Conservation (phyloP, 1,140 invertebrate species). For the Drosophila eugracilis region DNA sequence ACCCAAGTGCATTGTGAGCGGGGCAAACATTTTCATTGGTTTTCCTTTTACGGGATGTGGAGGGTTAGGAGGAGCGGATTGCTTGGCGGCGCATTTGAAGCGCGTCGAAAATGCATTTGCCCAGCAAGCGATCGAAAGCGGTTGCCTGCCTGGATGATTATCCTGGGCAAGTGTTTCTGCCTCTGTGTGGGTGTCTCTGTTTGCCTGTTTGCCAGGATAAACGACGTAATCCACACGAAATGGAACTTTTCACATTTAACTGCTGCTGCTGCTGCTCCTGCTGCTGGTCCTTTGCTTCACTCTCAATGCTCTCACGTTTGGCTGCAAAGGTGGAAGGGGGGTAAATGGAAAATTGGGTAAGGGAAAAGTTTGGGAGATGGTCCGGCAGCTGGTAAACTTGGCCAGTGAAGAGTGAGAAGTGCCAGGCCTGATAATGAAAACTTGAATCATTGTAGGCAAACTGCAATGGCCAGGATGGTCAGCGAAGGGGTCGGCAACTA, state of each 20-base stretch:
- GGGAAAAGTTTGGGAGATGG: conserved; percentile 5
- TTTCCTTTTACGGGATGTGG: conserved; percentile 42
- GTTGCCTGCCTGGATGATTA: conserved; percentile 61
- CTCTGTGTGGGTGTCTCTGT: conserved; percentile 17
- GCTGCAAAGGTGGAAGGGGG: conserved; percentile 8
- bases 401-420: conserved; percentile 38
- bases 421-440: conserved; percentile 73
- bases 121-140: conserved; percentile 63
- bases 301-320: conserved; percentile 12
- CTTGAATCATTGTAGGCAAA: conserved; percentile 77
- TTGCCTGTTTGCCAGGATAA: conserved; percentile 78
- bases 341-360: conserved; percentile 13
- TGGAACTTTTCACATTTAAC: conserved; percentile 82
- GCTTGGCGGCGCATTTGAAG: conserved; percentile 64
- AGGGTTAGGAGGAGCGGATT: conserved; percentile 5
- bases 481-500: neutral
- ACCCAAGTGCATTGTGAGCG: conserved; percentile 36
- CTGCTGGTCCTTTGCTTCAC: too few species aligned
- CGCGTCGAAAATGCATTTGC: conserved; percentile 80
- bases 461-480: conserved; percentile 41
- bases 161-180: conserved; percentile 30
- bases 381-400: conserved; percentile 22
- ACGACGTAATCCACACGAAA: conserved; percentile 79
- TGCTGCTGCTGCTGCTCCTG: conserved; percentile 46
- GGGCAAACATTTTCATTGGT: conserved; percentile 79